phyloP scores from a whole-genome alignment of 2,113 vertebrate species.

The Melanotaenia duboulayi region DNA sequence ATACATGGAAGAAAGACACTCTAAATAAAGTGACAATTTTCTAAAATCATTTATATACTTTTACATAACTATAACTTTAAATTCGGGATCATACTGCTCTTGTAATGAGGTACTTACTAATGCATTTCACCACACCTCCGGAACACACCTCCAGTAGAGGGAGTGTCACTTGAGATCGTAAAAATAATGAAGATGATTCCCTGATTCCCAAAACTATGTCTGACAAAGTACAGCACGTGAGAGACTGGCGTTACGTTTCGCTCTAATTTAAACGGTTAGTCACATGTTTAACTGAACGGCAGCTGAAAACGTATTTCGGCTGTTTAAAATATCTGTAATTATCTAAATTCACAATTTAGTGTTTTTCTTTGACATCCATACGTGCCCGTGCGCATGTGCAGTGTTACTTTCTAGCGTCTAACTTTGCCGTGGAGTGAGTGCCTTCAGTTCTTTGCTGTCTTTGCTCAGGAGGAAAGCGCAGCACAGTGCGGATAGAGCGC shows the following conservation, averaged over 20 bases:
- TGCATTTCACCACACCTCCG: background rate
- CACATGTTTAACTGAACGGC: background rate
- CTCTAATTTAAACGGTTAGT: background rate
- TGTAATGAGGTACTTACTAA: background rate
- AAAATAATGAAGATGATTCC: background rate
- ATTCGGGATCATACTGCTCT: background rate
- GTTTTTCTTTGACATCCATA: too few relatives aligned
- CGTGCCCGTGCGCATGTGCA: constrained; percentile 47
- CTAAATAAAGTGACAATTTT: too few relatives aligned
- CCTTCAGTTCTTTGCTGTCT: background rate
- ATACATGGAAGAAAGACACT: too few relatives aligned
- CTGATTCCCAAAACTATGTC: background rate
- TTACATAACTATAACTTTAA: too few relatives aligned
- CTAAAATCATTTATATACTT: too few relatives aligned
- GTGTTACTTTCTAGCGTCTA: constrained; percentile 10
- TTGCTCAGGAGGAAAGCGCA: constrained; percentile 5
- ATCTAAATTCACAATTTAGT: background rate
- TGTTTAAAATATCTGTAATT: too few relatives aligned
- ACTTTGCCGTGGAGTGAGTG: constrained; percentile 24
- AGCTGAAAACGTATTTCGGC: too few relatives aligned
- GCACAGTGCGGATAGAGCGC: constrained; percentile 11
- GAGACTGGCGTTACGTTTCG: background rate
- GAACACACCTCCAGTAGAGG: constrained; percentile 5
- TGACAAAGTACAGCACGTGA: background rate
- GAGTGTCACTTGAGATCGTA: constrained; percentile 1